Evolutionary conservation across 2,113 vertebrate genomes (phyloP).

Genomic region (Tragelaphus strepsiceros): DNA sequence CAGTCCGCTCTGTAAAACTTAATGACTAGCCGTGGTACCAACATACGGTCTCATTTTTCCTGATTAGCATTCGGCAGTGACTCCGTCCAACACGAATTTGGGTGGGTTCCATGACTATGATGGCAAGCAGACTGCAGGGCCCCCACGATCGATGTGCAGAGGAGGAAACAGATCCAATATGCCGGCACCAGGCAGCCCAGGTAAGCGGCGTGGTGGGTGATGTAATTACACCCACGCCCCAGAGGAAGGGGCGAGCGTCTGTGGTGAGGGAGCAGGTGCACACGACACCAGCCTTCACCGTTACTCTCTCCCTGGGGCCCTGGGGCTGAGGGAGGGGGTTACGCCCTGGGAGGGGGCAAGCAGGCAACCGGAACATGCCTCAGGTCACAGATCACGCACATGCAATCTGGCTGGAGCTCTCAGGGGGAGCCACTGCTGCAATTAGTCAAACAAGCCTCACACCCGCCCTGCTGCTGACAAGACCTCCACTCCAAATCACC

Average conservation of each 20-base stretch:
- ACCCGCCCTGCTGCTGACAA: background rate
- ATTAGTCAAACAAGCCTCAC: background rate
- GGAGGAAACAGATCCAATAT: background rate
- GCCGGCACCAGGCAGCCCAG: background rate
- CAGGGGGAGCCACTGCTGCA: background rate
- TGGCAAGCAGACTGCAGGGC: background rate
- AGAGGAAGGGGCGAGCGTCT: background rate
- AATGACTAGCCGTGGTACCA: background rate
- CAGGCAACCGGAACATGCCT: background rate
- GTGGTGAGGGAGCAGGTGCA: constrained; percentile 57
- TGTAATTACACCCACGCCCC: background rate
- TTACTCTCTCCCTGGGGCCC: constrained; percentile 34
- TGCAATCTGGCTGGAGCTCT: background rate
- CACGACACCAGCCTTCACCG: background rate
- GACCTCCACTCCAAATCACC: background rate
- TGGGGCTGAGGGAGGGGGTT: rapidly evolving
- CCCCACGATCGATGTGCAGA: background rate
- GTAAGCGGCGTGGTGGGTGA: background rate
- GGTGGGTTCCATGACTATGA: background rate
- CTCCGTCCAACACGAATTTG: background rate
- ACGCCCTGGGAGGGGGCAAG: background rate
- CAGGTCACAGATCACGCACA: background rate
- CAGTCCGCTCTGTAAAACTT: background rate
- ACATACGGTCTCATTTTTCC: constrained; percentile 24
- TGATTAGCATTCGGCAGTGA: constrained; percentile 47